A percentile compares a stretch with the other conserved stretches of the same genome.
Conservation (phyloP, 1,140 invertebrate species). For the Ptiloglossa arizonensis region DNA sequence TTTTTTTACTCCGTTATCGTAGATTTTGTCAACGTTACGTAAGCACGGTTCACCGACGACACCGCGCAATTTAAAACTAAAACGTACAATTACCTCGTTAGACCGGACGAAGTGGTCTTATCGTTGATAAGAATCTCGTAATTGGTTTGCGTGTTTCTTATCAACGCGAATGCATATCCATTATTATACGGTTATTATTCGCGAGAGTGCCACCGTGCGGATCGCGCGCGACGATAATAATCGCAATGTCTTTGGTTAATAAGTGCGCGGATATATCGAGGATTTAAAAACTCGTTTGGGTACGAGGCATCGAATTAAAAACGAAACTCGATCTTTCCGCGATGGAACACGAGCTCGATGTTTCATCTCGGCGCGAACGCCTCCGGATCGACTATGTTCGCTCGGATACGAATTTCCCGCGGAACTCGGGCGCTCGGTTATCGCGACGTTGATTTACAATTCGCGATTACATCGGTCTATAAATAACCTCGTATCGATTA, state of each 20-base stretch:
- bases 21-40: constrained; percentile 25
- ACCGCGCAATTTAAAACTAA: background rate
- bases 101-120: background rate
- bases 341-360: too few species aligned
- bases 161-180: background rate
- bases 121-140: background rate
- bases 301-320: too few species aligned
- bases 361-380: too few species aligned
- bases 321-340: too few species aligned
- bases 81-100: constrained; percentile 24
- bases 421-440: too few species aligned
- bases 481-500: background rate
- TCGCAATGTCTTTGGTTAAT: too few species aligned
- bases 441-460: background rate
- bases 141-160: background rate
- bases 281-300: too few species aligned
- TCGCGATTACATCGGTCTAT: background rate
- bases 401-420: too few species aligned
- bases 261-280: too few species aligned
- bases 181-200: background rate
- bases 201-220: background rate
- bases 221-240: constrained; percentile 4
- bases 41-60: constrained; percentile 20
- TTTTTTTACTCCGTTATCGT: constrained; percentile 2
- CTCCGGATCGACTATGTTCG: too few species aligned